phyloP scores from a whole-genome alignment of 2,113 vertebrate genomes.

The Loxodonta africana region DNA sequence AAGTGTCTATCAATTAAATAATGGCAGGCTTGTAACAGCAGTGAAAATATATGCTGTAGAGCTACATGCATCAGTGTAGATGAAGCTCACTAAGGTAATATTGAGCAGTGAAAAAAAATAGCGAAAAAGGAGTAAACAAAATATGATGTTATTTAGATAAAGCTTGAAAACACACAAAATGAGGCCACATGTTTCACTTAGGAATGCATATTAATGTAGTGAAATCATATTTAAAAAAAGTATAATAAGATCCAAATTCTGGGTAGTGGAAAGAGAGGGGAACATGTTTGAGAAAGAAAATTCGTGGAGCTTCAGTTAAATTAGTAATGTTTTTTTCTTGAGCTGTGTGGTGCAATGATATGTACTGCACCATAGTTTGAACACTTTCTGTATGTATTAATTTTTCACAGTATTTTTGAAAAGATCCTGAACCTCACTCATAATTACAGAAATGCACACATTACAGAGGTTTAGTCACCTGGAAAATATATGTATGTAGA shows the following conservation, averaged over 20 bases:
- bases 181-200: not conserved
- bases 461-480: not conserved
- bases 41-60: not conserved
- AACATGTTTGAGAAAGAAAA: not conserved
- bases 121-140: not conserved
- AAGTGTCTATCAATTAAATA: not conserved
- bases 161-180: not conserved
- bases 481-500: conserved; percentile 24
- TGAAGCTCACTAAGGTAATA: not conserved
- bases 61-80: no score
- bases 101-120: not conserved
- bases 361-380: not conserved
- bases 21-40: not conserved
- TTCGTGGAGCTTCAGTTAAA: not conserved
- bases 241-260: not conserved
- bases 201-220: not conserved
- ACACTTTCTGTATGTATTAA: not conserved
- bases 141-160: not conserved
- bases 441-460: conserved; percentile 45
- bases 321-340: not conserved
- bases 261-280: not conserved
- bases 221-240: not conserved
- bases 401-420: not conserved
- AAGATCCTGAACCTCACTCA: not conserved
- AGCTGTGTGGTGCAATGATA: not conserved